These are phyloP conservation scores for Zonitis immaculata DNA, from an alignment of 2,888 invertebrate species.

Conservation along the genomic window DNA sequence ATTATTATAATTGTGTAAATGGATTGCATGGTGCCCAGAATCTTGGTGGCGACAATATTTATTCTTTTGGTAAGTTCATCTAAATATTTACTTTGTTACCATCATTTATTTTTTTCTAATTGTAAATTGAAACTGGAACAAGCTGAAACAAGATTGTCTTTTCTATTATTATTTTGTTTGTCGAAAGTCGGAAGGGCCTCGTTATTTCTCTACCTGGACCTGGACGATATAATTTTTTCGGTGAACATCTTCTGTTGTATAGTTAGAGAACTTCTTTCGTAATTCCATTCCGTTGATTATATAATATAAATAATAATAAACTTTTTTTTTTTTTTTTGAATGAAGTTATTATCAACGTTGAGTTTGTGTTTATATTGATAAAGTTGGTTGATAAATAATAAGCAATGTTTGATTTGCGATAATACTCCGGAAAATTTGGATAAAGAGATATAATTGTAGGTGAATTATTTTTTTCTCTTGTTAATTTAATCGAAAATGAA, in stretches of 20 bases:
- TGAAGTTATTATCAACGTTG: slow-evolving; percentile 1
- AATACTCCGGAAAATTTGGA: neutral
- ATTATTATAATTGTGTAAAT: neutral
- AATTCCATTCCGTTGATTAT: neutral
- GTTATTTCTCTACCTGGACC: neutral
- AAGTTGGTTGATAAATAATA: neutral
- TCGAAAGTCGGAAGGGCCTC: too few relatives aligned
- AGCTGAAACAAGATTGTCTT: neutral
- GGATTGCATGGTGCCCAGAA: neutral
- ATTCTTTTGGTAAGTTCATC: slow-evolving; percentile 15
- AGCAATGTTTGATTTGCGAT: slow-evolving; percentile 1
- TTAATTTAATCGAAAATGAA: too few relatives aligned
- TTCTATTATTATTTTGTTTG: too few relatives aligned
- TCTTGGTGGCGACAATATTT: slow-evolving; percentile 14
- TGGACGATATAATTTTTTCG: too few relatives aligned
- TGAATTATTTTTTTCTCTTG: too few relatives aligned
- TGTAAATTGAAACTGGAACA: slow-evolving; percentile 17
- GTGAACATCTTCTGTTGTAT: too few relatives aligned
- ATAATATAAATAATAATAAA: neutral
- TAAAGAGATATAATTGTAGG: neutral
- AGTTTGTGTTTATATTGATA: slow-evolving; percentile 1
- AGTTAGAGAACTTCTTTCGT: too few relatives aligned
- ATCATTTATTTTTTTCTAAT: slow-evolving; percentile 12
- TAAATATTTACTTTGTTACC: slow-evolving; percentile 20
- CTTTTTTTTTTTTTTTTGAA: too few relatives aligned